phyloP scores from a whole-genome alignment of 35 echinoderm and acorn worm species.

The Stichopus chloronotus region DNA sequence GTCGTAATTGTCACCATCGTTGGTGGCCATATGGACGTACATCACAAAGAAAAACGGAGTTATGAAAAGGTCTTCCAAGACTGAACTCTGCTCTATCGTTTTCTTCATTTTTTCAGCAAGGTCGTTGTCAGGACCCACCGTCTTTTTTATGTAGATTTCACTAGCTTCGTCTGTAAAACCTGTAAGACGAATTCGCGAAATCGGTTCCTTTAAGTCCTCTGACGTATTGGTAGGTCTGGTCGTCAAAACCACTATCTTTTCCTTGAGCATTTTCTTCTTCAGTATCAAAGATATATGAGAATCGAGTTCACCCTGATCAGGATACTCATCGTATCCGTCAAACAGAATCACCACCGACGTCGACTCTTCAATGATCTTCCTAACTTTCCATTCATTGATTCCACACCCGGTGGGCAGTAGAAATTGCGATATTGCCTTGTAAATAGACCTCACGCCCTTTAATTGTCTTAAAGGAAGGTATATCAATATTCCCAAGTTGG shows the following conservation, averaged over 20 bases:
- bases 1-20: not conserved
- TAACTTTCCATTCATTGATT: not conserved
- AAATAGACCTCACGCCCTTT: slow-evolving; percentile 10
- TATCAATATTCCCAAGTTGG: not conserved
- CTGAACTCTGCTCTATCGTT: too few species aligned
- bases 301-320: not conserved
- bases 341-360: slow-evolving; percentile 3
- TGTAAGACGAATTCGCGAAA: not conserved
- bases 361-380: not conserved
- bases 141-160: not conserved
- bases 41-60: not conserved
- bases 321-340: slow-evolving; percentile 10
- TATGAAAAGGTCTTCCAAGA: not conserved
- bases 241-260: not conserved
- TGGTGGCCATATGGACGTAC: not conserved
- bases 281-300: not conserved
- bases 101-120: too few species aligned
- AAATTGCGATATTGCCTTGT: not conserved
- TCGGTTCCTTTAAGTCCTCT: not conserved
- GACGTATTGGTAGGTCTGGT: not conserved
- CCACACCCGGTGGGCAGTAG: not conserved
- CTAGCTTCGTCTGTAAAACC: not conserved
- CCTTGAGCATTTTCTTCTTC: not conserved
- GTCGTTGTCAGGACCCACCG: not conserved
- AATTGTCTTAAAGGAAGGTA: not conserved